Evolutionary conservation across 2,113 vertebrate genomes (phyloP).

Genomic region (Pedionomus torquatus): DNA sequence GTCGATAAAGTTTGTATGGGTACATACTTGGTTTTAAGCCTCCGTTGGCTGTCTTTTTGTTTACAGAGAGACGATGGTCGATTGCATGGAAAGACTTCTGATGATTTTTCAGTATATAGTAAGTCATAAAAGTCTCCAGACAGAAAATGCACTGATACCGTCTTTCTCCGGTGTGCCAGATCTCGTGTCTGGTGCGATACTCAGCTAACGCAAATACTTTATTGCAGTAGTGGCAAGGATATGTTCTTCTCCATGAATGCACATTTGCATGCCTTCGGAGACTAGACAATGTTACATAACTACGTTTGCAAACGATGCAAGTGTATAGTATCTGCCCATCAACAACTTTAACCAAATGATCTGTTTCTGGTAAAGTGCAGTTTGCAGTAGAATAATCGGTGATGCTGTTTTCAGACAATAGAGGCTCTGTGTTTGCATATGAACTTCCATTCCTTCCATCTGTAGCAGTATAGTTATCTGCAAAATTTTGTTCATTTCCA

Average conservation of each 20-base stretch:
- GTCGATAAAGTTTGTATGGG: conserved; percentile 95
- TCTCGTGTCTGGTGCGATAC: conserved; percentile 96
- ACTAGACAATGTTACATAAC: conserved; percentile 94
- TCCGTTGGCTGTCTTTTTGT: conserved; percentile 90
- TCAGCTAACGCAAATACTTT: conserved; percentile 98
- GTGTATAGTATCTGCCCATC: conserved; percentile 88
- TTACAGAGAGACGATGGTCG: conserved; percentile 89
- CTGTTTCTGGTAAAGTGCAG: conserved; percentile 73
- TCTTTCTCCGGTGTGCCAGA: conserved; percentile 97
- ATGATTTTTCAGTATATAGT: conserved; percentile 98
- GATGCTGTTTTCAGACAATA: conserved; percentile 65
- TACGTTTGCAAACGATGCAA: conserved; percentile 92
- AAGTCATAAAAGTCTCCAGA: conserved; percentile 97
- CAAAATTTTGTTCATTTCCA: conserved; percentile 68
- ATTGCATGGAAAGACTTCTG: conserved; percentile 98
- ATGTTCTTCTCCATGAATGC: conserved; percentile 96
- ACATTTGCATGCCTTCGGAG: conserved; percentile 96
- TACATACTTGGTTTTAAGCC: conserved; percentile 91
- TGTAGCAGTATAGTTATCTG: conserved; percentile 44
- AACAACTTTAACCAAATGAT: conserved; percentile 81
- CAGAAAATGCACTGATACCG: conserved; percentile 99
- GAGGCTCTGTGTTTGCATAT: conserved; percentile 44
- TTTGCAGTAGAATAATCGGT: conserved; percentile 62
- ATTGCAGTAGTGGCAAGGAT: conserved; percentile 97
- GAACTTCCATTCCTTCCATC: conserved; percentile 69